These are phyloP conservation scores for Seira musarum DNA, from an alignment of 2,888 invertebrate genomes.

Conservation along the genomic window DNA sequence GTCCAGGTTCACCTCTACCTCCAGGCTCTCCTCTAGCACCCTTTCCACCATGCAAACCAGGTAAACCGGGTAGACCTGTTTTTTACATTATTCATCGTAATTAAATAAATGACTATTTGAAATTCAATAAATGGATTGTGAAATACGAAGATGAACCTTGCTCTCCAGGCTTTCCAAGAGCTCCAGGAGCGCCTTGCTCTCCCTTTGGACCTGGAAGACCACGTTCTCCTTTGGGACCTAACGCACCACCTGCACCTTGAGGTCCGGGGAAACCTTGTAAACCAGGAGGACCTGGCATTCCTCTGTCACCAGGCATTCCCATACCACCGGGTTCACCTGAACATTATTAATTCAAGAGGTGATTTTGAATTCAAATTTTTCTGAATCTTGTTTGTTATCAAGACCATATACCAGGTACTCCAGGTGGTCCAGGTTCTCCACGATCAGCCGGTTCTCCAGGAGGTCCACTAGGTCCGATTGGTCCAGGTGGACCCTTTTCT, in stretches of 20 bases:
- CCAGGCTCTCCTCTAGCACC: slow-evolving; percentile 85
- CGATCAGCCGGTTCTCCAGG: slow-evolving; percentile 87
- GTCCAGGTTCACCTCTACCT: slow-evolving; percentile 82
- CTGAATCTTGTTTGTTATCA: no score
- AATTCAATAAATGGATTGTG: neutral
- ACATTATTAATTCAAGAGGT: neutral
- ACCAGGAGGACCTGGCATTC: slow-evolving; percentile 81
- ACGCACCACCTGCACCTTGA: slow-evolving; percentile 77
- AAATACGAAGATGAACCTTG: no score
- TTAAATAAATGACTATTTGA: no score
- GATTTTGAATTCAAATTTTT: no score
- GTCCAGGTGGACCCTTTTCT: slow-evolving; percentile 85
- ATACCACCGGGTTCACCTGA: slow-evolving; percentile 82
- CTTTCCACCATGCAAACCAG: slow-evolving; percentile 80
- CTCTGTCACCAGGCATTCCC: slow-evolving; percentile 83
- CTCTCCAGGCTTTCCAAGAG: slow-evolving; percentile 78
- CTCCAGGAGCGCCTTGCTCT: slow-evolving; percentile 80
- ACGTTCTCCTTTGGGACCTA: slow-evolving; percentile 83
- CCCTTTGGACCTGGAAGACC: slow-evolving; percentile 82
- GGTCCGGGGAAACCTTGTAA: slow-evolving; percentile 77
- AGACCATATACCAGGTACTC: slow-evolving; percentile 74
- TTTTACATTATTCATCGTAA: no score
- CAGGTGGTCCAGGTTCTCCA: slow-evolving; percentile 83
- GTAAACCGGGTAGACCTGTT: slow-evolving; percentile 77
- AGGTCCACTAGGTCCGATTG: slow-evolving; percentile 82